Conservation (phyloP, 2,113 vertebrate species). For the Cinclus cinclus region DNA sequence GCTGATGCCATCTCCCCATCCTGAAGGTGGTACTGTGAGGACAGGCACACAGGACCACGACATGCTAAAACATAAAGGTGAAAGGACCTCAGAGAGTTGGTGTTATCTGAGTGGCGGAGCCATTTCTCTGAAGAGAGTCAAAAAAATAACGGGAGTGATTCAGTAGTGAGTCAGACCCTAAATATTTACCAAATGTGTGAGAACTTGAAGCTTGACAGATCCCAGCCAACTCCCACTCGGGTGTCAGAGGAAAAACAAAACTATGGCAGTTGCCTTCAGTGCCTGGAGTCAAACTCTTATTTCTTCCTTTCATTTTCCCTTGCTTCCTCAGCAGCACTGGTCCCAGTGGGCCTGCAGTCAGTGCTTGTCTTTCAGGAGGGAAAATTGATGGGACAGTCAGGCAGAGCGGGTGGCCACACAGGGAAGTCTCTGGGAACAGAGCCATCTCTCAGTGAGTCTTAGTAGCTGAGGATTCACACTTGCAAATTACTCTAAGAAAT, state of each 20-base stretch:
- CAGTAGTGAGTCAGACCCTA: conserved; percentile 27
- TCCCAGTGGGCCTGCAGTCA: not conserved
- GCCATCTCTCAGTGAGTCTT: not conserved
- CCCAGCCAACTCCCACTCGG: not conserved
- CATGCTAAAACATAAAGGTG: not conserved
- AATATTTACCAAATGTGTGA: conserved; percentile 23
- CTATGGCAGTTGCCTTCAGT: not conserved
- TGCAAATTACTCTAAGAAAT: not conserved
- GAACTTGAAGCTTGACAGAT: conserved; percentile 26
- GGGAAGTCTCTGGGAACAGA: not conserved
- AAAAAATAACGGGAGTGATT: not conserved
- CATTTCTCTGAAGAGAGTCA: not conserved
- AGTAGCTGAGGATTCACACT: not conserved
- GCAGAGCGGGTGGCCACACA: fast-evolving
- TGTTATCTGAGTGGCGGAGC: not conserved
- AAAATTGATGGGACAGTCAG: not conserved
- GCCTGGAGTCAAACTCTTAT: not conserved
- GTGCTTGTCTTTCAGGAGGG: not conserved
- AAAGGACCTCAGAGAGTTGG: not conserved
- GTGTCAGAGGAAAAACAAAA: not conserved
- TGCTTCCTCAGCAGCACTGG: not conserved
- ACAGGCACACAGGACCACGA: not conserved
- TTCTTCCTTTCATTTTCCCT: not conserved
- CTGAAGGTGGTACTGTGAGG: not conserved
- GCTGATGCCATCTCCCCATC: not conserved